Evolutionary conservation across 2,797 vertebrate genomes (phyloP).

Genomic region (Buceros bicornis): DNA sequence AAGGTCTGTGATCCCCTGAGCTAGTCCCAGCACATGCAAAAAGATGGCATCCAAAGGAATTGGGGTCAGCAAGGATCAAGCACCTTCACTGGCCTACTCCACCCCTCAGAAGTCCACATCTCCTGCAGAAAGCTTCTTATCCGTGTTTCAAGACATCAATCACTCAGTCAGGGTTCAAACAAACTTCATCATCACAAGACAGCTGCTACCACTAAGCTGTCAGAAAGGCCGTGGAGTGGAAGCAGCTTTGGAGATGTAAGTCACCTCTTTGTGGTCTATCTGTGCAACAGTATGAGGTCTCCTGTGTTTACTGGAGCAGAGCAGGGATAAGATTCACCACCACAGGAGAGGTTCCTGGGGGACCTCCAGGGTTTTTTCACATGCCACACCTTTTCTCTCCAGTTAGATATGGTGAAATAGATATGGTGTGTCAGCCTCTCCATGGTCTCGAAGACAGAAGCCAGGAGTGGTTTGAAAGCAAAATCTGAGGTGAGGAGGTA

Average conservation of each 20-base stretch:
- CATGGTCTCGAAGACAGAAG: not conserved
- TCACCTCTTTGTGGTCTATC: not conserved
- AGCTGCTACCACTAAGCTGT: not conserved
- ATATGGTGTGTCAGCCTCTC: not conserved
- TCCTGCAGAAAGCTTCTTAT: not conserved
- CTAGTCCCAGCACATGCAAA: not conserved
- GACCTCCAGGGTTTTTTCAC: not conserved
- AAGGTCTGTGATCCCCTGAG: not conserved
- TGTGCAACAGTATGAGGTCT: too few relatives aligned
- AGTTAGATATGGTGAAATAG: not conserved
- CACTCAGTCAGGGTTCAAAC: not conserved
- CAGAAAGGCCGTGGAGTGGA: not conserved
- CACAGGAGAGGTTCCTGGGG: too few relatives aligned
- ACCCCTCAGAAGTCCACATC: not conserved
- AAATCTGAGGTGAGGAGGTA: not conserved
- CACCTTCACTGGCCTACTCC: not conserved
- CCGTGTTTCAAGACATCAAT: not conserved
- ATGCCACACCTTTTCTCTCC: not conserved
- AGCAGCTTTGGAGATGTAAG: not conserved
- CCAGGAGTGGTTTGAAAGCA: not conserved
- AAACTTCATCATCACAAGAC: not conserved
- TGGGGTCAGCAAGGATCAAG: fast-evolving
- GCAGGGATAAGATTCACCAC: not conserved
- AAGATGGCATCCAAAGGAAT: not conserved
- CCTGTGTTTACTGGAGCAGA: not conserved